phyloP scores from a whole-genome alignment of 2,888 invertebrate species.

The Idaea biselata region DNA sequence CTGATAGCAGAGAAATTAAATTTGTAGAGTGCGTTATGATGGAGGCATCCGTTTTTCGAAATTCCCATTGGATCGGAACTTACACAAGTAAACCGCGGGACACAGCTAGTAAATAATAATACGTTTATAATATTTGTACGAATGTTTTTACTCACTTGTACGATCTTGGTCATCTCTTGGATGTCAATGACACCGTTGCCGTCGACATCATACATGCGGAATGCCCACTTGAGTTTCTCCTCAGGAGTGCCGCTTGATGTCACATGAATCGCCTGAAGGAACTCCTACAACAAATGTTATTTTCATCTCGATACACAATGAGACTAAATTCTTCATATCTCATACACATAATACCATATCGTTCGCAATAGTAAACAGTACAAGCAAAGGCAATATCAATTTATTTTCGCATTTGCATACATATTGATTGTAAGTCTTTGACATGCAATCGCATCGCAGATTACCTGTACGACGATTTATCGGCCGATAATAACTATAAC shows the following conservation, averaged over 20 bases:
- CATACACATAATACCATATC: conserved; percentile 10
- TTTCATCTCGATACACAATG: conserved; percentile 36
- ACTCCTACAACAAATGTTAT: conserved; percentile 87
- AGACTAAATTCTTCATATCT: conserved; percentile 12
- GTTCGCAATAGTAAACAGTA: conserved; percentile 14
- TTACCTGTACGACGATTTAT: conserved; percentile 11
- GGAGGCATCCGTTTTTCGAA: no score
- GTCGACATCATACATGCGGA: conserved; percentile 99
- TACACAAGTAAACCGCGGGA: no score
- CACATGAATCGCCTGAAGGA: conserved; percentile 97
- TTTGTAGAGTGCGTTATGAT: no score
- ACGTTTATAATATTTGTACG: no score
- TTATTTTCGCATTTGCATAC: conserved; percentile 13
- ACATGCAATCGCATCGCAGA: conserved; percentile 13
- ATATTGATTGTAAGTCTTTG: conserved; percentile 3
- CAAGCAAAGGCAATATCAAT: conserved; percentile 9
- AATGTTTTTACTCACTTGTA: conserved; percentile 86
- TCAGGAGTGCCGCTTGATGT: conserved; percentile 98
- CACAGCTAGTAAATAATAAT: no score
- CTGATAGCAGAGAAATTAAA: no score
- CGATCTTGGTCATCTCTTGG: conserved; percentile 99
- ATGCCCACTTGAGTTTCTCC: conserved; percentile 99
- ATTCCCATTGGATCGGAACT: no score
- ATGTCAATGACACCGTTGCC: conserved; percentile 99
- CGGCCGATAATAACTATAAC: conserved; percentile 10